These are phyloP conservation scores for Athene noctua DNA, from an alignment of 2,113 vertebrate species.

Conservation along the genomic window DNA sequence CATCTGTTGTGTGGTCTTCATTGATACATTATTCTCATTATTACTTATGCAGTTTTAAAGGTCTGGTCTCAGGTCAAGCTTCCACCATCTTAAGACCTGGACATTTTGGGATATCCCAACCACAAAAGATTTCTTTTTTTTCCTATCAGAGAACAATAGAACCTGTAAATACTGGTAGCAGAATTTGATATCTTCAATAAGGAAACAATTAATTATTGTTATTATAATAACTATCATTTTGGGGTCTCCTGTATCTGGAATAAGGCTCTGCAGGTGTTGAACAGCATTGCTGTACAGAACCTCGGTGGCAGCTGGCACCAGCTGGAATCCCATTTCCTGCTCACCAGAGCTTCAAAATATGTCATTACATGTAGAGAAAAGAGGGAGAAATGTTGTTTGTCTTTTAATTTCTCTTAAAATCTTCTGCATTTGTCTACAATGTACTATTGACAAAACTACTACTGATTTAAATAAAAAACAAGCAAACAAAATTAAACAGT, in stretches of 20 bases:
- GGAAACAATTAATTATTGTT: background rate
- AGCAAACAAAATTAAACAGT: background rate
- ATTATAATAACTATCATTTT: background rate
- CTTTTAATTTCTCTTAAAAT: constrained; percentile 34
- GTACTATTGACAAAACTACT: background rate
- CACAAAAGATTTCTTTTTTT: background rate
- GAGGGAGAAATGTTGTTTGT: constrained; percentile 23
- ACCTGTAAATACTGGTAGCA: background rate
- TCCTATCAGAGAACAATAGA: background rate
- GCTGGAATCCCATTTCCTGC: constrained; percentile 67
- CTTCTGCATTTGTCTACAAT: constrained; percentile 5
- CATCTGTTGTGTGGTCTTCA: background rate
- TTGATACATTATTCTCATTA: background rate
- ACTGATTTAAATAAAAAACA: constrained; percentile 36
- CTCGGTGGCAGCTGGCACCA: constrained; percentile 52
- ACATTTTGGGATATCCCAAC: background rate
- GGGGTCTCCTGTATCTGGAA: background rate
- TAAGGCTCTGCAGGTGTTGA: constrained; percentile 48
- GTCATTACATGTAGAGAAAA: constrained; percentile 41
- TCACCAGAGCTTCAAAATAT: constrained; percentile 63
- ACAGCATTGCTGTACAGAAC: constrained; percentile 24
- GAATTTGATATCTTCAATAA: background rate
- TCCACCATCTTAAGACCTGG: background rate
- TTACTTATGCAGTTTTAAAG: background rate
- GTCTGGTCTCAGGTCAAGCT: background rate